phyloP scores from a whole-genome alignment of 2,888 invertebrate species.

The Bhutanitis thaidina region DNA sequence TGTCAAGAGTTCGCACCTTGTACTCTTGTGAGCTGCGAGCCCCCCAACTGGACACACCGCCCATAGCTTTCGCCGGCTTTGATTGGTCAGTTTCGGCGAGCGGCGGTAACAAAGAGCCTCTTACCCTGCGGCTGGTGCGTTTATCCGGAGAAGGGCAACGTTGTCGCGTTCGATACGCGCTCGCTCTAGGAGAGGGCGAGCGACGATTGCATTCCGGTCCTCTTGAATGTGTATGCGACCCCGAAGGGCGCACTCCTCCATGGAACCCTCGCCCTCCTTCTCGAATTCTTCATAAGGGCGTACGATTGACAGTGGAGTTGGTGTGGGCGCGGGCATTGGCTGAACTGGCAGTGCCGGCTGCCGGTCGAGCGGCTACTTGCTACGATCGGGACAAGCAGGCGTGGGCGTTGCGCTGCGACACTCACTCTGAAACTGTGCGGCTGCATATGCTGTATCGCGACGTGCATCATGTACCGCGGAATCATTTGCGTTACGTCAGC shows the following conservation, averaged over 20 bases:
- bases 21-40: constrained; percentile 85
- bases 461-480: constrained; percentile 88
- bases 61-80: constrained; percentile 88
- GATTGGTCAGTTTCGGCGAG: constrained; percentile 89
- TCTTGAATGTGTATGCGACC: constrained; percentile 85
- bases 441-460: constrained; percentile 88
- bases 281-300: constrained; percentile 81
- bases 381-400: constrained; percentile 91
- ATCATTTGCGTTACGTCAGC: constrained; percentile 85
- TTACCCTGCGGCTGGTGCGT: constrained; percentile 81
- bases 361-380: constrained; percentile 81
- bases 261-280: constrained; percentile 84
- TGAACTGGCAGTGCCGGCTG: constrained; percentile 75
- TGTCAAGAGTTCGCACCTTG: constrained; percentile 87
- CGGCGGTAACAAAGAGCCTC: constrained; percentile 79
- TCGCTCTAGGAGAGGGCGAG: constrained; percentile 84
- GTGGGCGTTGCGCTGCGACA: constrained; percentile 88
- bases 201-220: constrained; percentile 84
- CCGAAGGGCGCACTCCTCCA: constrained; percentile 84
- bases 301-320: constrained; percentile 87
- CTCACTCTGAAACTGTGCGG: constrained; percentile 86
- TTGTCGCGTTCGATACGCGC: constrained; percentile 86
- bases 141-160: constrained; percentile 90
- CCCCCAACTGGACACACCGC: constrained; percentile 75
- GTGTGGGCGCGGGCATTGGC: constrained; percentile 83